Evolutionary conservation across 2,888 invertebrate genomes (phyloP).

Genomic region (Alloscopus bannaensis): DNA sequence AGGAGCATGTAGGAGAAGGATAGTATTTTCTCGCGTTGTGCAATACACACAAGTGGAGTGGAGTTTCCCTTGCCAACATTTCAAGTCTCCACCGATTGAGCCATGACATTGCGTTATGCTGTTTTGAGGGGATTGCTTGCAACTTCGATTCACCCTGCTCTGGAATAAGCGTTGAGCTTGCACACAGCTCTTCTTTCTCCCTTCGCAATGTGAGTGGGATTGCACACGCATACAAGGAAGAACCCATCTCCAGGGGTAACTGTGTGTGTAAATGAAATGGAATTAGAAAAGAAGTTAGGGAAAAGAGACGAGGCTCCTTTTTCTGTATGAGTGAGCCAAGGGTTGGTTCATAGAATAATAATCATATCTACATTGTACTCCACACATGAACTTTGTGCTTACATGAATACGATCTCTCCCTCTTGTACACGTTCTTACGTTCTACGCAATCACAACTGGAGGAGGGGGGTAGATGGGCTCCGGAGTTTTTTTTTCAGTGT

Average conservation of each 20-base stretch:
- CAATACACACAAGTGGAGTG: background rate
- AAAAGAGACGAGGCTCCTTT: background rate
- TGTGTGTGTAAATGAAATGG: constrained; percentile 31
- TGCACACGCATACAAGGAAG: constrained; percentile 30
- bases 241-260: constrained; percentile 6
- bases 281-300: constrained; percentile 4
- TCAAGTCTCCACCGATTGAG: constrained; percentile 39
- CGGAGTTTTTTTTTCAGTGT: constrained; percentile 33
- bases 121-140: no score
- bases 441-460: constrained; percentile 25
- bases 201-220: constrained; percentile 14
- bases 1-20: background rate
- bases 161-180: constrained; percentile 6
- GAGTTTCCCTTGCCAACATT: background rate
- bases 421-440: background rate
- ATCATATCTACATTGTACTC: constrained; percentile 23
- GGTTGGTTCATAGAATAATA: constrained; percentile 35
- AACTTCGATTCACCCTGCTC: constrained; percentile 13
- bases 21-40: background rate
- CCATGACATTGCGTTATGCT: constrained; percentile 50
- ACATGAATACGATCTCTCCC: background rate
- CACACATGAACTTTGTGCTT: constrained; percentile 25
- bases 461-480: constrained; percentile 53
- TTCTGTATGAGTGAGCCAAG: constrained; percentile 6
- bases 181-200: background rate